Evolutionary conservation across 1,140 invertebrate species (phyloP).

Genomic region (Drosophila yakuba): DNA sequence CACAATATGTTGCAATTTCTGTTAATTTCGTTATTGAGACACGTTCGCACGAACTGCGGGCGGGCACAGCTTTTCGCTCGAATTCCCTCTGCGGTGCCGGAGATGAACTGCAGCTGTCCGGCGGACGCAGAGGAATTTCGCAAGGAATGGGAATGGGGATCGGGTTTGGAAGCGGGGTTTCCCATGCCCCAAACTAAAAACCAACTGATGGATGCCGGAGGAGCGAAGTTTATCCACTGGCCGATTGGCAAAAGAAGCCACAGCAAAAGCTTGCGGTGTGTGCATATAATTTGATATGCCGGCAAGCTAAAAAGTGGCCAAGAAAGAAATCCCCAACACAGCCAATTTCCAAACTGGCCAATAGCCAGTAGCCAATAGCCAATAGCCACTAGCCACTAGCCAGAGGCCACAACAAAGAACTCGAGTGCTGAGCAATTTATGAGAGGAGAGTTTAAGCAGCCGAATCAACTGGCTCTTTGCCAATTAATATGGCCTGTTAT

Average conservation of each 20-base stretch:
- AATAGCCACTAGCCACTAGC: slow-evolving; percentile 4
- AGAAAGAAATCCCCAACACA: slow-evolving; percentile 47
- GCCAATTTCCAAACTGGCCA: slow-evolving; percentile 12
- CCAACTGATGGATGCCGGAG: slow-evolving; percentile 33
- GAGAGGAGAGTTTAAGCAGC: slow-evolving; percentile 26
- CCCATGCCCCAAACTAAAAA: not conserved
- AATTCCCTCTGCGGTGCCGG: slow-evolving; percentile 30
- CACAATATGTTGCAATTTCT: slow-evolving; percentile 80
- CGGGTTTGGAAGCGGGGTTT: not conserved
- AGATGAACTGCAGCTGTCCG: slow-evolving; percentile 55
- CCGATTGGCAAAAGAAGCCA: slow-evolving; percentile 65
- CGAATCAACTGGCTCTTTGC: slow-evolving; percentile 19
- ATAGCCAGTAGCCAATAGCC: not conserved
- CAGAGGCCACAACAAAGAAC: slow-evolving; percentile 48
- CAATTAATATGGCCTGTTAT: slow-evolving; percentile 28
- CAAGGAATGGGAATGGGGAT: slow-evolving; percentile 3
- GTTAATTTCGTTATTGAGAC: slow-evolving; percentile 81
- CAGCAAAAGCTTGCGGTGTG: slow-evolving; percentile 75
- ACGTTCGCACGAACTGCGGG: slow-evolving; percentile 71
- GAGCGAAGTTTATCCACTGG: slow-evolving; percentile 13
- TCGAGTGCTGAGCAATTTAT: slow-evolving; percentile 26
- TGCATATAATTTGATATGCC: slow-evolving; percentile 64
- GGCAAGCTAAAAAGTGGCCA: slow-evolving; percentile 26
- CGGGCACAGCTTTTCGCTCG: slow-evolving; percentile 64
- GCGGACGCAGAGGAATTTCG: slow-evolving; percentile 18